Base-by-base conservation (phyloP, 2,797 vertebrate species). In the Australoheros facetus region DNA sequence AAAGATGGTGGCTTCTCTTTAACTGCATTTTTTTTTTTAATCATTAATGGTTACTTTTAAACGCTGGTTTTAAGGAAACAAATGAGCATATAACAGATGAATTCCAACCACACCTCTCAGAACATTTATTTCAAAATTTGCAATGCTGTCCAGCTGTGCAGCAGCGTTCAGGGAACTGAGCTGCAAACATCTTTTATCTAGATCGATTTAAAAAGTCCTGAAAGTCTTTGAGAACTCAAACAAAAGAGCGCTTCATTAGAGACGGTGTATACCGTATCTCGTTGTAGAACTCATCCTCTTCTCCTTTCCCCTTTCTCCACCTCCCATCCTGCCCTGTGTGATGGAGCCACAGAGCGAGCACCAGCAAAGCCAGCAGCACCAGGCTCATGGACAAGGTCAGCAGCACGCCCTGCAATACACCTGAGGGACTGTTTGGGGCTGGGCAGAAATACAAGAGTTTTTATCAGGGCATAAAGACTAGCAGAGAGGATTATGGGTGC, bases 381-480 rank as follows among this genome's bases (percentile, higher is more conserved):
- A 95, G 32, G 26, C 88, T 94, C 96, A 97, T 97, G 51, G 90
- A 90, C 42, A 96, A 72, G 42, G 94, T 94, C 62, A 97, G 79
- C 79, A 96, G 85, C 81, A 95, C 91, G 3, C 92, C 94, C 91
- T 95, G 94, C 79, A 96, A 93, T 14, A 96, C 59, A 3, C 96
- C 95, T 0, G 95, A 90, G 30, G 95, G 78, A 23, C 60, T 71
- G 17, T 84, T 88, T 0, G 91, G 84, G 6, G 93, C 96, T 96
- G 86, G 26, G 59, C 16, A 56, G 23, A 59, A 48, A 58, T 21
- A 58, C 56, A 45, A 13, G 57, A 21, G 21, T 2, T 5, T 9
- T 5, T 42, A 4, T 32, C 17, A 69, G 1, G 0, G 34, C 39
- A 42, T 19, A n/a, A 56, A 58, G 5, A 58, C 3, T 37, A 16